Evolutionary conservation across 64 coral and sea anemone species (phyloP), one percentile per base, ranked within the genome.

Genomic region (Montipora sp.): DNA sequence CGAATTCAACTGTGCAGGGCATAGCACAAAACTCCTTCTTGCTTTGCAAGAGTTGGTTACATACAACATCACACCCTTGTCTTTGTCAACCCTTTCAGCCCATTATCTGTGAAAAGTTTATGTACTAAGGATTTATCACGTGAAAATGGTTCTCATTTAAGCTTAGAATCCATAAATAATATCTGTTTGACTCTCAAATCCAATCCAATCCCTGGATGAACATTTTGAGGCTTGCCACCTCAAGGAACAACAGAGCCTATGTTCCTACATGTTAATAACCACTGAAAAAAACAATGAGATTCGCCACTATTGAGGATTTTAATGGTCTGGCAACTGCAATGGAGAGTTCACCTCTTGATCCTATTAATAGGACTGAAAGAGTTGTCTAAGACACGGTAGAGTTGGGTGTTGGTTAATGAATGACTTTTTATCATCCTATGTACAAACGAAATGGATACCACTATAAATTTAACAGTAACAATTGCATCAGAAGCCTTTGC

Each of bases 41-140:
- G 82, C 82, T 66, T 85, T 83, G 80, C 80, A 83, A 69, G 80
- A 83, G 36, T 83, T 83, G 80, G 43, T 66, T 36, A 67, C 67
- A 67, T 61, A 83, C 44, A 36, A 75, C 18, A 77, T 45, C 21
- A 71, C 36, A 4, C 65, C 47, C 61, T 47, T 18, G 48, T 21
- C 59, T 49, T 22, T 13, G 2, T 11, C 4, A 71, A 85, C 45
- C 63, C 82, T 85, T 85, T 44, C 61, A 85, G 43, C 20, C 65
- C 43, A 7, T 18, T 14, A 49, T 6, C 18, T 22, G 36, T 36
- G 8, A 46, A 20, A 47, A 67, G 2, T 15, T 44, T 83, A 12
- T 7, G 36, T 36, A 36, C 36, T 36, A 36, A 36, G 36, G 36
- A 36, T 36, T 36, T 36, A 36, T 36, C 36, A 36, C 2, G 36